Conservation (phyloP, 2,888 invertebrate species). For the Gonocerus acuteangulatus region DNA sequence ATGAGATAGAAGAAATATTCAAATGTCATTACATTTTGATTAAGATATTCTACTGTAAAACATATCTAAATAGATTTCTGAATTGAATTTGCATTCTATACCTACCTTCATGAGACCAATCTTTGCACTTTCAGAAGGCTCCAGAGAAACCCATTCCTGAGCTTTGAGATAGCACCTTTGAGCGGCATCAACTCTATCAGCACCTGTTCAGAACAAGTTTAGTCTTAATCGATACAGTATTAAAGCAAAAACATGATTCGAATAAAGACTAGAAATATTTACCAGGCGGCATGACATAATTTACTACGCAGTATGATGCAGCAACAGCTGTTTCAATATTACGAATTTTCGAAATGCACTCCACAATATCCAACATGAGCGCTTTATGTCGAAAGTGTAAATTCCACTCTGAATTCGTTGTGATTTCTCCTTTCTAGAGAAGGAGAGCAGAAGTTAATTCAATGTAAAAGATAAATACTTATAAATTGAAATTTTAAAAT, state of each 20-base stretch:
- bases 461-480: too few species aligned
- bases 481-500: not conserved
- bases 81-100: too few species aligned
- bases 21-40: too few species aligned
- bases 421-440: constrained; percentile 9
- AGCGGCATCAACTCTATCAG: constrained; percentile 49
- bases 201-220: too few species aligned
- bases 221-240: too few species aligned
- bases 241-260: not conserved
- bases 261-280: too few species aligned
- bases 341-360: constrained; percentile 43
- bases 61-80: too few species aligned
- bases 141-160: constrained; percentile 41
- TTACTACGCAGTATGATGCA: constrained; percentile 44
- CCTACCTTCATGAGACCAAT: constrained; percentile 36
- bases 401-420: constrained; percentile 40
- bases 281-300: constrained; percentile 43
- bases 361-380: constrained; percentile 43
- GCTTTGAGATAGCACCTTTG: constrained; percentile 47
- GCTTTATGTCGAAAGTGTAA: constrained; percentile 42
- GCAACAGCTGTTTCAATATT: constrained; percentile 44
- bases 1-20: too few species aligned
- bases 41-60: too few species aligned
- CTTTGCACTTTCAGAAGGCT: constrained; percentile 35
- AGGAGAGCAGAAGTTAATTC: not conserved